phyloP scores from a whole-genome alignment of 2,888 invertebrate genomes.

The Ramazzottius varieornatus region DNA sequence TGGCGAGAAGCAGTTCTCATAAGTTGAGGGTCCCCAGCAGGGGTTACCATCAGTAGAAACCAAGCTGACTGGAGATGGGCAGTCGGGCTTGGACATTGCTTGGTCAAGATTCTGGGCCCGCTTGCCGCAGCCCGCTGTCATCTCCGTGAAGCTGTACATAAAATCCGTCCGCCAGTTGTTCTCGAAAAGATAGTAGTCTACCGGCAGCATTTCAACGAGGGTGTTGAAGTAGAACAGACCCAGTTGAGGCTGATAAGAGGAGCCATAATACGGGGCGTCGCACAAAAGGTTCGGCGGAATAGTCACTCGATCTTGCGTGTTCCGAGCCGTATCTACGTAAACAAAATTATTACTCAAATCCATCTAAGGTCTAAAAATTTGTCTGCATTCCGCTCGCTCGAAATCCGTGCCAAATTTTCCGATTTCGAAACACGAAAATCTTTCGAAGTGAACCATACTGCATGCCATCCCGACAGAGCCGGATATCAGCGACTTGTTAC shows the following conservation, averaged over 20 bases:
- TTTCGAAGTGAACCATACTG: no score
- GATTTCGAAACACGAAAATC: no score
- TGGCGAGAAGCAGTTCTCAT: background rate
- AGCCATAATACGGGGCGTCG: background rate
- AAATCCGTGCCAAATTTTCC: no score
- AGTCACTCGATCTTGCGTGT: no score
- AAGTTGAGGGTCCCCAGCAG: background rate
- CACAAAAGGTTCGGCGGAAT: background rate
- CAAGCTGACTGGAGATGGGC: no score
- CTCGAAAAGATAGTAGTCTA: background rate
- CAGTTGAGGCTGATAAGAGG: background rate
- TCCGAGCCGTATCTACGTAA: no score
- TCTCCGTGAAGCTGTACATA: background rate
- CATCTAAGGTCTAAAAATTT: no score
- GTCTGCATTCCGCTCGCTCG: no score
- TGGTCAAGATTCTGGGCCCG: background rate
- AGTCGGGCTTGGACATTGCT: background rate
- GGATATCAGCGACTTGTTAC: no score
- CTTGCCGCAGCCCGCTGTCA: background rate
- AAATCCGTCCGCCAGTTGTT: background rate
- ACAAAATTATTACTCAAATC: no score
- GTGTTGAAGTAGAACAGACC: background rate
- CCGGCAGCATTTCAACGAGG: background rate
- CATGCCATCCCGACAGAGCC: no score
- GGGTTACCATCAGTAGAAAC: background rate